Evolutionary conservation across 2,888 invertebrate species (phyloP).

Genomic region (Apomyelois bistriatella): DNA sequence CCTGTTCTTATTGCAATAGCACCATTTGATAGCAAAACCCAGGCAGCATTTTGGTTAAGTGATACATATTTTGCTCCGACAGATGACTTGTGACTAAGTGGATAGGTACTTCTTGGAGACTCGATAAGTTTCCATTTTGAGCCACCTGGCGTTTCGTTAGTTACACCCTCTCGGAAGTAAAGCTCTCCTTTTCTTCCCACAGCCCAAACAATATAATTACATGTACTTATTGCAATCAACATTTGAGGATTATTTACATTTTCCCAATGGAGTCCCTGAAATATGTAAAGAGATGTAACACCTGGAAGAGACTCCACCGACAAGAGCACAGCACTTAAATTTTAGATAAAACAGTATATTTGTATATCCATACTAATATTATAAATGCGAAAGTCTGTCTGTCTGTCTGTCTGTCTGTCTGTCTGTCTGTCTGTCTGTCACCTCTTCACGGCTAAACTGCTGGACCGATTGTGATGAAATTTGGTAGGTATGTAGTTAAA

Average conservation of each 20-base stretch:
- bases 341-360: too few species aligned
- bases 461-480: too few species aligned
- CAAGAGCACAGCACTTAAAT: too few species aligned
- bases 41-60: conserved; percentile 85
- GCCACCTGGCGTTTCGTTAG: conserved; percentile 82
- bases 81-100: conserved; percentile 48
- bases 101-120: conserved; percentile 61
- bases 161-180: conserved; percentile 89
- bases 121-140: conserved; percentile 90
- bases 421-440: too few species aligned
- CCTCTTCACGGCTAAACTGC: too few species aligned
- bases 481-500: too few species aligned
- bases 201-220: conserved; percentile 89
- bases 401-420: too few species aligned
- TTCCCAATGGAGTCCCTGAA: conserved; percentile 87
- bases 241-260: conserved; percentile 91
- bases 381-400: too few species aligned
- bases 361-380: too few species aligned
- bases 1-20: conserved; percentile 88
- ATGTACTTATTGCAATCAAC: conserved; percentile 85
- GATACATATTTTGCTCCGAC: conserved; percentile 85
- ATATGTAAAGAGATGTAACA: conserved; percentile 2
- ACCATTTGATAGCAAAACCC: conserved; percentile 89
- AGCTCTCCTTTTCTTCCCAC: conserved; percentile 92
- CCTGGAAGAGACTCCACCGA: too few species aligned